Base-by-base conservation (phyloP, 2,113 vertebrate species). In the Corvus cornix region DNA sequence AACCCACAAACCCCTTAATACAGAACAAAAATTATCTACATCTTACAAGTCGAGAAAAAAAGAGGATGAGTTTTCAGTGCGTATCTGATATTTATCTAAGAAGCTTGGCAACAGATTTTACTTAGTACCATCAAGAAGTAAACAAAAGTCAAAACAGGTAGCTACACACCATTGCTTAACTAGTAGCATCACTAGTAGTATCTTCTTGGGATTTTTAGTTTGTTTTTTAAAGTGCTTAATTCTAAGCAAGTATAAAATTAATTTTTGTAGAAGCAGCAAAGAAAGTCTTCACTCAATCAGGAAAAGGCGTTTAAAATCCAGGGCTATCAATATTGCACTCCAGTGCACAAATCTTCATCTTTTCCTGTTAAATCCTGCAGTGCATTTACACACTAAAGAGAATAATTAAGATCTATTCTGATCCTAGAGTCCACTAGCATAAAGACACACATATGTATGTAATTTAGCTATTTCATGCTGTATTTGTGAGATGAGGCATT, bases 361-460 rank as follows among this genome's bases (percentile, higher is more conserved):
- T 80, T 33, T 44, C 31, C 30, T 51, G 14, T 62, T 66, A 86
- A 93, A 77, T 70, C 24, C 55, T 55, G 59, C 11, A 83, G 56
- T 16, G 4, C 2, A 3, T 9, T 30, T 11, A n/a, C 2, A 11
- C 26, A 26, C 20, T 60, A 26, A 59, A 55, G 18, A 69, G 22
- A 83, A 41, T 63, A 84, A 78, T 26, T 76, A 55, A 63, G 51
- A 51, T 1, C 15, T 78, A 12, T 59, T 75, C 58, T 84, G 19
- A 84, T 28, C 33, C 48, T 72, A n/a, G 19, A 56, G 13, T 52
- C 26, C 31, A 59, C 17, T n/a, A 81, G 30, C 19, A 81, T 2
- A 27, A 67, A 48, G 24, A 52, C 5, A 13, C 3, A 44, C 21
- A 30, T 60, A 68, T 52, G 11, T 37, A 76, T 0, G 0, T 37